Conservation (phyloP, 2,797 vertebrate genomes). For the Lindbergichthys nudifrons region DNA sequence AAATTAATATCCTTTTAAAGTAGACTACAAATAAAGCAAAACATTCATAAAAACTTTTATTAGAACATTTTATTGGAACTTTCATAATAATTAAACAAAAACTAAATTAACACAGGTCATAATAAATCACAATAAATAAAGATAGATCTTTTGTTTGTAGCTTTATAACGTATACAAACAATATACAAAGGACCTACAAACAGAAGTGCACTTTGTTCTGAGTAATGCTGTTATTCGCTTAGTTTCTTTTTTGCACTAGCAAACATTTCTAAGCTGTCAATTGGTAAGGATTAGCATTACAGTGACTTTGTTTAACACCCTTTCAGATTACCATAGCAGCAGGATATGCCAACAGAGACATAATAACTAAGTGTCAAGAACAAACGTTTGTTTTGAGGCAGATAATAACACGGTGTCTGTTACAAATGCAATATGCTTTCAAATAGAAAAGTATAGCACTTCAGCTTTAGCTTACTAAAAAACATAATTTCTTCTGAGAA, state of each 20-base stretch:
- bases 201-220: constrained; percentile 73
- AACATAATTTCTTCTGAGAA: constrained; percentile 25
- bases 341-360: constrained; percentile 54
- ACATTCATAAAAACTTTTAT: background rate
- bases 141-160: constrained; percentile 56
- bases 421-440: constrained; percentile 54
- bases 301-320: constrained; percentile 41
- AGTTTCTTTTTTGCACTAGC: background rate
- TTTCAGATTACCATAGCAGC: constrained; percentile 68
- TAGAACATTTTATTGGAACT: constrained; percentile 65
- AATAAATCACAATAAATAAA: constrained; percentile 82
- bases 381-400: constrained; percentile 34
- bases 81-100: constrained; percentile 45
- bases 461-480: constrained; percentile 60
- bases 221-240: constrained; percentile 35
- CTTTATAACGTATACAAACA: constrained; percentile 58
- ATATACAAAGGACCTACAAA: constrained; percentile 61
- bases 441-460: constrained; percentile 44
- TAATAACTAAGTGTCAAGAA: constrained; percentile 46
- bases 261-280: constrained; percentile 43
- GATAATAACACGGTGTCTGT: constrained; percentile 34
- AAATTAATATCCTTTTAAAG: too few relatives aligned
- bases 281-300: constrained; percentile 27
- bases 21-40: background rate
- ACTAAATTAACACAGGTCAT: constrained; percentile 48